phyloP scores from a whole-genome alignment of 2,888 invertebrate genomes.

The Rhodophaea formosa region DNA sequence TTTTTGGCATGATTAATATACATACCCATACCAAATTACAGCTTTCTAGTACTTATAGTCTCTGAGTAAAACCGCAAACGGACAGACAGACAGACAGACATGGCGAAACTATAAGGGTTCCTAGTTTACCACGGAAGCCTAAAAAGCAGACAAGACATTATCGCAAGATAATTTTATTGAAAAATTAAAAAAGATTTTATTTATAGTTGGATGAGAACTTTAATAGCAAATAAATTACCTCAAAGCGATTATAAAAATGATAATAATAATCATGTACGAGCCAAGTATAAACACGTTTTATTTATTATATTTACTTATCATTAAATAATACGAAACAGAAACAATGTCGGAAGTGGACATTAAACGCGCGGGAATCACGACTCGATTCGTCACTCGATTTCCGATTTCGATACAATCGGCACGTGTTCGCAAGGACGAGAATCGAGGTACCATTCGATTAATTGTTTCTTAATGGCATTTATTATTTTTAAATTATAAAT shows the following conservation, averaged over 20 bases:
- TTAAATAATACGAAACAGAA: constrained; percentile 15
- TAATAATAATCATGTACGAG: neutral
- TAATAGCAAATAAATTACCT: constrained; percentile 2
- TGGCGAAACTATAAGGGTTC: too few species aligned
- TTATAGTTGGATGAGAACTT: too few species aligned
- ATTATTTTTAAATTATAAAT: constrained; percentile 5
- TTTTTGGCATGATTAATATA: too few species aligned
- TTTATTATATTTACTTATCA: constrained; percentile 9
- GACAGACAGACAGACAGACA: too few species aligned
- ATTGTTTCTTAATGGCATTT: constrained; percentile 14
- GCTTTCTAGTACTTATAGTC: too few species aligned
- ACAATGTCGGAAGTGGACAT: constrained; percentile 22
- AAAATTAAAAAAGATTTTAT: too few species aligned
- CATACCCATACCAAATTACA: too few species aligned
- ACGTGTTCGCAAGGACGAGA: constrained; percentile 16
- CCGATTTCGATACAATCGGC: constrained; percentile 30
- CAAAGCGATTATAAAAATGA: neutral
- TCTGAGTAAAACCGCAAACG: too few species aligned
- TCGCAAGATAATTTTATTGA: too few species aligned
- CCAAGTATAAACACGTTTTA: constrained; percentile 8
- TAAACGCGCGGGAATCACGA: constrained; percentile 20
- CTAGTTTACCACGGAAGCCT: too few species aligned
- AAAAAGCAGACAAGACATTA: too few species aligned
- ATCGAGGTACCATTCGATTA: constrained; percentile 19
- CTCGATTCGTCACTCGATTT: constrained; percentile 27